Evolutionary conservation across 1,140 invertebrate species (phyloP).

Genomic region (Mamestra configurata): DNA sequence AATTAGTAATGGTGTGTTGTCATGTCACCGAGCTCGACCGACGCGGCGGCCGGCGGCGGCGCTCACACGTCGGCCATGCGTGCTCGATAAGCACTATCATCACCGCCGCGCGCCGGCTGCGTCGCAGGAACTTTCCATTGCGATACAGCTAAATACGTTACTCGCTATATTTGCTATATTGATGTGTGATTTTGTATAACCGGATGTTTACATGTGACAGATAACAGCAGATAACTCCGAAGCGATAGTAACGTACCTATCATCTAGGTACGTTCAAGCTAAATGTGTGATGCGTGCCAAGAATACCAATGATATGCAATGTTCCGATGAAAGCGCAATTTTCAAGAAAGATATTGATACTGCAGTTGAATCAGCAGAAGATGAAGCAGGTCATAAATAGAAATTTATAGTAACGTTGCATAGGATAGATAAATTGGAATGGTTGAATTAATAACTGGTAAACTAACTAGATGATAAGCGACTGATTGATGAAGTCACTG

Average conservation of each 20-base stretch:
- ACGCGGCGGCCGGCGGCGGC: not conserved
- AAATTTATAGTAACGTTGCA: not conserved
- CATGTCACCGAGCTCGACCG: not conserved
- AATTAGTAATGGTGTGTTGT: slow-evolving; percentile 48
- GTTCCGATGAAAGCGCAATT: not conserved
- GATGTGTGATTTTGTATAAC: slow-evolving; percentile 51
- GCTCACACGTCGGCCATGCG: slow-evolving; percentile 54
- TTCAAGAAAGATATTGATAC: not conserved
- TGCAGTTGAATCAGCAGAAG: not conserved
- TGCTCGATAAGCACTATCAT: slow-evolving; percentile 63
- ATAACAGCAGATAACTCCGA: slow-evolving; percentile 38
- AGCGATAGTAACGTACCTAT: slow-evolving; percentile 27
- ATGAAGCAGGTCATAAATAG: not conserved
- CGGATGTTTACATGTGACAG: slow-evolving; percentile 47
- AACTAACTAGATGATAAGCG: too few relatives aligned
- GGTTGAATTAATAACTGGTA: too few relatives aligned
- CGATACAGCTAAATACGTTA: slow-evolving; percentile 52
- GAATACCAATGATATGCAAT: not conserved
- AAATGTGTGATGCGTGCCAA: not conserved
- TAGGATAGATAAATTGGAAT: not conserved
- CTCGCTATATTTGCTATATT: slow-evolving; percentile 46
- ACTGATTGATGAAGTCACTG: too few relatives aligned
- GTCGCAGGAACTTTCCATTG: slow-evolving; percentile 61
- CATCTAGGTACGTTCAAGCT: slow-evolving; percentile 16
- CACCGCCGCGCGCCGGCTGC: slow-evolving; percentile 28